Evolutionary conservation across 2,888 invertebrate species (phyloP).

Genomic region (Drepanosiphum platanoidis): DNA sequence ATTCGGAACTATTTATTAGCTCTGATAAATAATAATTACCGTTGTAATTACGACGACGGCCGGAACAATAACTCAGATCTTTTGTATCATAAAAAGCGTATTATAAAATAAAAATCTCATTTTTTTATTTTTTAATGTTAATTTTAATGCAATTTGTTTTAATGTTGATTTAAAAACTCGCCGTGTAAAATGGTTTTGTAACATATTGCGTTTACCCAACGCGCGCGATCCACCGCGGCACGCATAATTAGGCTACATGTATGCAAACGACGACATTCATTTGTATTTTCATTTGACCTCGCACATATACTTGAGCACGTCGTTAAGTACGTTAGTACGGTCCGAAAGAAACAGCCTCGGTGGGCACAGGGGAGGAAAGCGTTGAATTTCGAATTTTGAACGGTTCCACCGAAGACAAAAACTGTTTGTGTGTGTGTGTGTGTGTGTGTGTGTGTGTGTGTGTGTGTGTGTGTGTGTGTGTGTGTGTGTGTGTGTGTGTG

Average conservation of each 20-base stretch:
- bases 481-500: background rate
- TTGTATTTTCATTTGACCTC: constrained; percentile 24
- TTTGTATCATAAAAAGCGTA: background rate
- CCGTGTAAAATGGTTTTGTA: background rate
- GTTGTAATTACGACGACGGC: background rate
- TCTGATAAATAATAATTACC: background rate
- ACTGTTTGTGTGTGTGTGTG: background rate
- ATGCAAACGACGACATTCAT: constrained; percentile 47
- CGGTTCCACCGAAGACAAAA: background rate
- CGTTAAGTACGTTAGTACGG: background rate
- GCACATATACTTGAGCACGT: constrained; percentile 22
- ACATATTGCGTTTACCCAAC: constrained; percentile 4
- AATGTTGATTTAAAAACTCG: constrained; percentile 19
- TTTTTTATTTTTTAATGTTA: constrained; percentile 1
- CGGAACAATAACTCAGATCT: background rate
- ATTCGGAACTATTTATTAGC: background rate
- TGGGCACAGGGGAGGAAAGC: background rate
- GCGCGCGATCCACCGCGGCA: background rate
- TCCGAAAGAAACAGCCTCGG: constrained; percentile 34
- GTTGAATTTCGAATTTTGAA: constrained; percentile 37
- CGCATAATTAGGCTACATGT: constrained; percentile 45
- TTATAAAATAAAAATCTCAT: background rate
- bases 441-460: background rate
- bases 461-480: background rate
- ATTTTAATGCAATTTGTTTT: background rate